Conservation (phyloP, 1,140 invertebrate species). For the Leucophenga varia region DNA sequence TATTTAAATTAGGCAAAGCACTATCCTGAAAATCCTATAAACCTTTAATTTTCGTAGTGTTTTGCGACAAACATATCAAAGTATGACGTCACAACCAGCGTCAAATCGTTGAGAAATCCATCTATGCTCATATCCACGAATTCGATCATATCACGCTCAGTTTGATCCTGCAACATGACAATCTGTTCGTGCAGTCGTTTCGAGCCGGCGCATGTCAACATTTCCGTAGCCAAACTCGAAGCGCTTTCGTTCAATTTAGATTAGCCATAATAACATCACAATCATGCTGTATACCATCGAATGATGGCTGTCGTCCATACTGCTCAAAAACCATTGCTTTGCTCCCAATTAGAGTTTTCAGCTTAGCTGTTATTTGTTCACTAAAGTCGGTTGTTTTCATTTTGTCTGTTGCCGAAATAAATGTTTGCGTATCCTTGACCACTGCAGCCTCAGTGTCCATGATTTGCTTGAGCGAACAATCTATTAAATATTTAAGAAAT, state of each 20-base stretch:
- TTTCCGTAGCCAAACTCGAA: conserved; percentile 72
- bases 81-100: conserved; percentile 88
- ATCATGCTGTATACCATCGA: conserved; percentile 89
- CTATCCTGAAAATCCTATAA: conserved; percentile 67
- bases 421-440: conserved; percentile 86
- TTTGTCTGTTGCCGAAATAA: conserved; percentile 97
- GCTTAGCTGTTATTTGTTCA: conserved; percentile 84
- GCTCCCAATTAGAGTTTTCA: conserved; percentile 81
- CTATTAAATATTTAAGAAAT: no score
- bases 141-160: conserved; percentile 84
- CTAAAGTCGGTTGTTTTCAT: conserved; percentile 94
- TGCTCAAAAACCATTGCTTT: conserved; percentile 84
- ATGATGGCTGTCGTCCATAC: conserved; percentile 89
- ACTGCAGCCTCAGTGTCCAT: conserved; percentile 85
- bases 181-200: conserved; percentile 80
- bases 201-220: conserved; percentile 81
- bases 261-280: conserved; percentile 82
- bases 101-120: conserved; percentile 89
- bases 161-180: conserved; percentile 65
- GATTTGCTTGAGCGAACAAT: conserved; percentile 76
- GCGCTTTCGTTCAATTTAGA: conserved; percentile 82
- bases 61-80: conserved; percentile 81
- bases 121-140: conserved; percentile 94
- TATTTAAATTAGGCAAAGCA: conserved; percentile 66
- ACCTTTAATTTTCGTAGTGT: conserved; percentile 48